Percentiles rank a stretch among this genome's conserved stretches.
These are phyloP conservation scores for Halyomorpha halys DNA, from an alignment of 1,140 invertebrate species.

Conservation along the genomic window DNA sequence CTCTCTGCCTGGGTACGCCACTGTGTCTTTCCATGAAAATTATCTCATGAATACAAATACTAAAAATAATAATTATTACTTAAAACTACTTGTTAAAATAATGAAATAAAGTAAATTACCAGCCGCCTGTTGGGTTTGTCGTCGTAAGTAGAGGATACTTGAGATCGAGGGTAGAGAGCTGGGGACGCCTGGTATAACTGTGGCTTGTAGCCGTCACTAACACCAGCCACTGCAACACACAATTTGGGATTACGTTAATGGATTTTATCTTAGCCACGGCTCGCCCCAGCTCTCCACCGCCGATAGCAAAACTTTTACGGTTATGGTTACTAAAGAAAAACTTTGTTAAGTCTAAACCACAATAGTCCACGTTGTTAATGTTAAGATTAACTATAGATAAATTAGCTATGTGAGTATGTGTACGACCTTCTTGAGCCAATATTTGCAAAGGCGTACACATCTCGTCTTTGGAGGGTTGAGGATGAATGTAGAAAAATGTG, in stretches of 20 bases:
- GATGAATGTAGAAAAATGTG: neutral
- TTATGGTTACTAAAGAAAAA: neutral
- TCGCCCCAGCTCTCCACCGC: slow-evolving; percentile 55
- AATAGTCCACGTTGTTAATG: neutral
- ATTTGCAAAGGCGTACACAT: no score
- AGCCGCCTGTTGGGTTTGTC: slow-evolving; percentile 54
- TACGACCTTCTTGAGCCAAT: no score
- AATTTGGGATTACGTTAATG: slow-evolving; percentile 29
- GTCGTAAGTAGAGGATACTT: slow-evolving; percentile 42
- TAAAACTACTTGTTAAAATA: neutral
- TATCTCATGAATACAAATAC: no score
- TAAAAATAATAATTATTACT: no score
- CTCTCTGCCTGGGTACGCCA: no score
- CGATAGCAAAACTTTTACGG: slow-evolving; percentile 56
- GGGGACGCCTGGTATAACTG: slow-evolving; percentile 34
- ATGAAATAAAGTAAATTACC: slow-evolving; percentile 39
- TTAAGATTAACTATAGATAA: no score
- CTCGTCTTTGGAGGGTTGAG: neutral
- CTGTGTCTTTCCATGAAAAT: no score
- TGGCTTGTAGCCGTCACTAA: slow-evolving; percentile 19
- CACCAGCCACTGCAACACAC: slow-evolving; percentile 42
- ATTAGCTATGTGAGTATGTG: no score
- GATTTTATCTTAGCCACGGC: neutral
- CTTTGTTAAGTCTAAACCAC: slow-evolving; percentile 10
- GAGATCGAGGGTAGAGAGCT: slow-evolving; percentile 40